A percentile compares a stretch with the other conserved stretches of the same genome.
phyloP scores from a whole-genome alignment of 2,888 invertebrate genomes.

The Tribolium freemani region DNA sequence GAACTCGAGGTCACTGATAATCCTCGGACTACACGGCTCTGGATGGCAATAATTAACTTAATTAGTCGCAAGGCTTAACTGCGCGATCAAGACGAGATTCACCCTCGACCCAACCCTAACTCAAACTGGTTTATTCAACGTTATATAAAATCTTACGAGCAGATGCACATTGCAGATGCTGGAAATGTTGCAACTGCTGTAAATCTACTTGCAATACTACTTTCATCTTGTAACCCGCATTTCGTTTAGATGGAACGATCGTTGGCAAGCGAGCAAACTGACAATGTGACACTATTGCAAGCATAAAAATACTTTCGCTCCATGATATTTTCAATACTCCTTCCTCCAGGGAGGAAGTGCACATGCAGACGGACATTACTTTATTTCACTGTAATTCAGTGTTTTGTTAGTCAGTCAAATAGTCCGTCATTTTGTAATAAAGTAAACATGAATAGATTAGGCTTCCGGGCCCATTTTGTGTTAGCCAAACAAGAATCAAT shows the following conservation, averaged over 20 bases:
- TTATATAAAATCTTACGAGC: not conserved
- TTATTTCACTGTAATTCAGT: too few species aligned
- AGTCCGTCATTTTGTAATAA: not conserved
- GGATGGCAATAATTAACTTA: slow-evolving; percentile 43
- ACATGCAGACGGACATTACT: too few species aligned
- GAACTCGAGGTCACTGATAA: slow-evolving; percentile 58
- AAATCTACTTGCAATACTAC: not conserved
- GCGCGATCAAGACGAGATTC: too few species aligned
- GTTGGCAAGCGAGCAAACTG: not conserved
- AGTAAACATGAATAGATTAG: not conserved
- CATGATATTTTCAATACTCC: not conserved
- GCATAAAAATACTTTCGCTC: not conserved
- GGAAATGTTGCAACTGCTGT: not conserved
- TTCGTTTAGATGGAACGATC: not conserved
- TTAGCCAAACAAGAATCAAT: not conserved
- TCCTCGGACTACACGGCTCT: slow-evolving; percentile 62
- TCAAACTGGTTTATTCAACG: not conserved
- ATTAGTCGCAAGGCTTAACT: slow-evolving; percentile 15
- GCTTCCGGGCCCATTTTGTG: not conserved
- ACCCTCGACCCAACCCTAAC: too few species aligned
- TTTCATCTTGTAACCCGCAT: not conserved
- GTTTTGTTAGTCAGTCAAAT: too few species aligned
- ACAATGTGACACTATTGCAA: not conserved
- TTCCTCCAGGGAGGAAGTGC: not conserved
- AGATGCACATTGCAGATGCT: not conserved